Evolutionary conservation across 2,888 invertebrate genomes (phyloP).

Genomic region (Diploptera punctata): DNA sequence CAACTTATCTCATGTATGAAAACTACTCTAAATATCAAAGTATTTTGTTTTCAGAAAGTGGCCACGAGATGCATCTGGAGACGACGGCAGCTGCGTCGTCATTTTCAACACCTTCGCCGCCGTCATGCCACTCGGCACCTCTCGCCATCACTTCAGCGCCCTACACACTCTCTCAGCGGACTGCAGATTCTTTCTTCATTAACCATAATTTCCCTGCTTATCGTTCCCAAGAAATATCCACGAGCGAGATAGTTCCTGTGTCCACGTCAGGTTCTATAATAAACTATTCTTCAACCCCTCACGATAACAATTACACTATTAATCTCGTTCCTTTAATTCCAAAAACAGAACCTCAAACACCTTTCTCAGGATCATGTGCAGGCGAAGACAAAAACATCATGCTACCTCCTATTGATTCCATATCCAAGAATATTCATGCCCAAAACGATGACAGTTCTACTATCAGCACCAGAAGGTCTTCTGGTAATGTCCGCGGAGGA

Average conservation of each 20-base stretch:
- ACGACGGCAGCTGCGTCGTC: neutral
- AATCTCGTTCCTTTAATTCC: neutral
- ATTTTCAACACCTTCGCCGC: neutral
- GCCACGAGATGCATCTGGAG: slow-evolving; percentile 6
- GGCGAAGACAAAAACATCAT: neutral
- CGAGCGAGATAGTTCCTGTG: neutral
- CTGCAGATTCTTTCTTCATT: neutral
- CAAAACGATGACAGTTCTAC: neutral
- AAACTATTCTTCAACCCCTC: neutral
- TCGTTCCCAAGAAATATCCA: neutral
- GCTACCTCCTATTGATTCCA: slow-evolving; percentile 3
- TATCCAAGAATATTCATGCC: neutral
- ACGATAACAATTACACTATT: neutral
- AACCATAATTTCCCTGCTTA: neutral
- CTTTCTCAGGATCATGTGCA: neutral
- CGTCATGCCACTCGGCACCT: neutral
- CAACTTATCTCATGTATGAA: too few relatives aligned
- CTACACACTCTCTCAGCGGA: neutral
- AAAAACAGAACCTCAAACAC: neutral
- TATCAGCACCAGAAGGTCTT: neutral
- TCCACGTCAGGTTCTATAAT: neutral
- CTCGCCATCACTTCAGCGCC: neutral
- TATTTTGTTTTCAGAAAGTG: too few relatives aligned
- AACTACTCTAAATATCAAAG: too few relatives aligned
- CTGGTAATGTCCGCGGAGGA: slow-evolving; percentile 5